Evolutionary conservation across 2,797 vertebrate species (phyloP), one percentile per base, ranked within the genome.

Genomic region (Rhinichthys osculus): DNA sequence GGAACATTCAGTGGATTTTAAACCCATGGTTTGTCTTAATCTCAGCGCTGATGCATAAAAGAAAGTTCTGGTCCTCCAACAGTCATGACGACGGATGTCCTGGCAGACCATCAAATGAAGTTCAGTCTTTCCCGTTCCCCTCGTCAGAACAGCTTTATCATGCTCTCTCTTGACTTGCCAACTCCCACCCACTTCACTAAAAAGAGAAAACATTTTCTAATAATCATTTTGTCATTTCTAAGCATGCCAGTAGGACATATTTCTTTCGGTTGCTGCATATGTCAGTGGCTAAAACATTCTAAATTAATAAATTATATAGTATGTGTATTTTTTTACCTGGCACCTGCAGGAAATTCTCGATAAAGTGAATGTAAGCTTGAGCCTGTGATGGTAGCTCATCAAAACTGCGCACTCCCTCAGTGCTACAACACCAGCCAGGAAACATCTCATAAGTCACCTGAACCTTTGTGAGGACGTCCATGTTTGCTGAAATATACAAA

Each of bases 141-240:
- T 83, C 38, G 13, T 8, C 93, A 97, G 78, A 94, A 96, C 82
- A 96, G 93, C 89, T 95, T 96, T 91, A 97, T 93, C 89, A 97
- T 96, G 93, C 95, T 95, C 89, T 96, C 96, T 67, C 96, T 93
- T 83, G 95, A 96, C 90, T 97, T 96, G 54, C 96, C 95, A 21
- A 97, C 95, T 79, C 96, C 96, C 1, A 97, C 94, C 96, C 96
- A 97, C 91, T 97, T 97, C 88, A 97, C 96, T 97, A 93, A 0
- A 85, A 78, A 67, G 54, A 81, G 88, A 92, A 90, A 77, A 82
- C 90, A 90, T 38, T 33, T 40, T 69, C 7, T n/a, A 10, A 71
- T n/a, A 16, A 23, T 9, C 11, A 54, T 70, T 81, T 71, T 21
- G 23, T 17, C 5, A 71, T 50, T 35, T 23, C 85, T 72, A 69